phyloP scores from a whole-genome alignment of 2,888 invertebrate genomes.

The Drosophila barbarae region DNA sequence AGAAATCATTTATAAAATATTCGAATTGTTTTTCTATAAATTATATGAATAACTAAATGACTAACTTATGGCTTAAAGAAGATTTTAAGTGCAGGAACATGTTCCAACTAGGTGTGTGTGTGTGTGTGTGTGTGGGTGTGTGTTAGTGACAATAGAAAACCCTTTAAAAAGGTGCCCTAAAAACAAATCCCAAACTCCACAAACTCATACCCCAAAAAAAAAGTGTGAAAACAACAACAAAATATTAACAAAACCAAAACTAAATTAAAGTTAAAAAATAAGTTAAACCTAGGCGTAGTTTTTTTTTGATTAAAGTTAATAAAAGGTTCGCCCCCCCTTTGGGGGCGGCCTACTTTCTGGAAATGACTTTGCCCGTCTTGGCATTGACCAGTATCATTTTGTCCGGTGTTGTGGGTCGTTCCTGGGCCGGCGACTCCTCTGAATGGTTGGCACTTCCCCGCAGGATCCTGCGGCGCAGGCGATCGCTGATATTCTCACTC shows the following conservation, averaged over 20 bases:
- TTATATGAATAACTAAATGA: conserved; percentile 18
- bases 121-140: conserved; percentile 34
- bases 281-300: conserved; percentile 17
- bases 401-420: conserved; percentile 33
- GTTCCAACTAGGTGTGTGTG: conserved; percentile 53
- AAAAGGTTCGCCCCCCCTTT: conserved; percentile 3
- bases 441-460: conserved; percentile 56
- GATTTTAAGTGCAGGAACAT: conserved; percentile 67
- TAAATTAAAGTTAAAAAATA: conserved; percentile 16
- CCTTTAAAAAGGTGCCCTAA: conserved; percentile 31
- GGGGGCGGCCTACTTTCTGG: conserved; percentile 71
- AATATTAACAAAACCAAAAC: conserved; percentile 34
- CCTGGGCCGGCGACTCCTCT: conserved; percentile 29
- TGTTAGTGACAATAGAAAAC: conserved; percentile 65
- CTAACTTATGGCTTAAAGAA: conserved; percentile 39
- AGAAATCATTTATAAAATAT: conserved; percentile 30
- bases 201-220: conserved; percentile 33
- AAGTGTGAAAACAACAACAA: conserved; percentile 30
- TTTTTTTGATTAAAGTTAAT: conserved; percentile 26
- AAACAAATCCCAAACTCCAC: conserved; percentile 40
- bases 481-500: conserved; percentile 75
- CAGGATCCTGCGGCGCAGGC: conserved; percentile 75
- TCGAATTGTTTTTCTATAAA: conserved; percentile 37
- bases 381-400: conserved; percentile 79
- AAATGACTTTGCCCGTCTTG: conserved; percentile 79